Percentiles rank a stretch among this genome's conserved stretches.
Conservation (phyloP, 2,888 invertebrate genomes). For the Psylliodes chrysocephalus region DNA sequence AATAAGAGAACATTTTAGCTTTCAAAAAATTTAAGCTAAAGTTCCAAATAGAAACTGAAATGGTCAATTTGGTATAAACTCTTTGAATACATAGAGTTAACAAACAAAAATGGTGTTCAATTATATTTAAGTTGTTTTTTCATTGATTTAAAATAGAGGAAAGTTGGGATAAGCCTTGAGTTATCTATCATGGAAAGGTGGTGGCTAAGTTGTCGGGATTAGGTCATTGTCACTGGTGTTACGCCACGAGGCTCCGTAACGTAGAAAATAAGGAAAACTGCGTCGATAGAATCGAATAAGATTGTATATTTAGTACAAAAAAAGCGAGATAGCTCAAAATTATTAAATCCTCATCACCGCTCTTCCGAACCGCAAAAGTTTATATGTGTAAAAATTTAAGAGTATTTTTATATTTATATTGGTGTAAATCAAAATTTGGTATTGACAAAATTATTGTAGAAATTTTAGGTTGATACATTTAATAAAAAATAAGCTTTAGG, state of each 20-base stretch:
- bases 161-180: slow-evolving; percentile 46
- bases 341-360: slow-evolving; percentile 56
- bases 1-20: too few relatives aligned
- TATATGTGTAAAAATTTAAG: slow-evolving; percentile 67
- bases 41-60: too few relatives aligned
- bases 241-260: slow-evolving; percentile 61
- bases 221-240: slow-evolving; percentile 63
- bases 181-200: slow-evolving; percentile 52
- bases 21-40: too few relatives aligned
- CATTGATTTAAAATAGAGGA: slow-evolving; percentile 1
- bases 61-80: too few relatives aligned
- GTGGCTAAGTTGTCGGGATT: slow-evolving; percentile 63
- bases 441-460: slow-evolving; percentile 66
- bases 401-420: slow-evolving; percentile 68
- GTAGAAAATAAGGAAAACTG: slow-evolving; percentile 64
- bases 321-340: slow-evolving; percentile 66
- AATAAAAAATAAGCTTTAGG: slow-evolving; percentile 74
- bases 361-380: slow-evolving; percentile 58
- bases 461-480: slow-evolving; percentile 65
- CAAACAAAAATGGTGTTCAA: too few relatives aligned
- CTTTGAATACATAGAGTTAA: too few relatives aligned
- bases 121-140: not conserved
- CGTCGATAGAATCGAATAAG: slow-evolving; percentile 66
- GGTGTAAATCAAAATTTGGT: slow-evolving; percentile 68
- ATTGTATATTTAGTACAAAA: slow-evolving; percentile 65